Evolutionary conservation across 2,797 vertebrate genomes (phyloP).

Genomic region (Heteromormyrus szaboi): DNA sequence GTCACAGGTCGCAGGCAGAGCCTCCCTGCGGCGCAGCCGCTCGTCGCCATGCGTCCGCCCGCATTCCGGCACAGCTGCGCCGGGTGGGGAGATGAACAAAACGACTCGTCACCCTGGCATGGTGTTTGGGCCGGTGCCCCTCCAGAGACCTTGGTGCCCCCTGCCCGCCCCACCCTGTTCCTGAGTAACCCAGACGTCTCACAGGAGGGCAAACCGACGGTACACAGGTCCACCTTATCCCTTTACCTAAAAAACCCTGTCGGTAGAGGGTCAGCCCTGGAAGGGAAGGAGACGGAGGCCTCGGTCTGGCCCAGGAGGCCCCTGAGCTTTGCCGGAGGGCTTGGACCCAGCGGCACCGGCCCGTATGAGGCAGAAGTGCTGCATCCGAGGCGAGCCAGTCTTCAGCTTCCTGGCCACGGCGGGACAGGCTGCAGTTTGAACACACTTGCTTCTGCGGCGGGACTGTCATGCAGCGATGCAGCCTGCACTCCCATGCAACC

Average conservation of each 20-base stretch:
- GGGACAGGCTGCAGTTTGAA: not conserved
- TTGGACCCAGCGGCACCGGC: not conserved
- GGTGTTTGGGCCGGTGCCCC: conserved; percentile 23
- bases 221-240: conserved; percentile 53
- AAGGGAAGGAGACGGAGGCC: not conserved
- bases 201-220: conserved; percentile 33
- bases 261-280: conserved; percentile 8
- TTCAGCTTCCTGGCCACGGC: not conserved
- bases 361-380: not conserved
- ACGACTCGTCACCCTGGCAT: not conserved
- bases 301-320: not conserved
- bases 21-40: not conserved
- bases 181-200: conserved; percentile 44
- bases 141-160: conserved; percentile 39
- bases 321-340: not conserved
- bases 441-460: not conserved
- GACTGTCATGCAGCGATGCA: too few species aligned
- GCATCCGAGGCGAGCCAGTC: not conserved
- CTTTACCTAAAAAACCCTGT: conserved; percentile 56
- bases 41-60: not conserved
- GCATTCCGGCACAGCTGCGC: conserved; percentile 1
- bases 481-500: not conserved
- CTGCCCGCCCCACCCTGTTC: conserved; percentile 42
- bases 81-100: conserved; percentile 9
- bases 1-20: not conserved